Evolutionary conservation across 1,140 invertebrate species (phyloP).

Genomic region (Caerostris darwini): DNA sequence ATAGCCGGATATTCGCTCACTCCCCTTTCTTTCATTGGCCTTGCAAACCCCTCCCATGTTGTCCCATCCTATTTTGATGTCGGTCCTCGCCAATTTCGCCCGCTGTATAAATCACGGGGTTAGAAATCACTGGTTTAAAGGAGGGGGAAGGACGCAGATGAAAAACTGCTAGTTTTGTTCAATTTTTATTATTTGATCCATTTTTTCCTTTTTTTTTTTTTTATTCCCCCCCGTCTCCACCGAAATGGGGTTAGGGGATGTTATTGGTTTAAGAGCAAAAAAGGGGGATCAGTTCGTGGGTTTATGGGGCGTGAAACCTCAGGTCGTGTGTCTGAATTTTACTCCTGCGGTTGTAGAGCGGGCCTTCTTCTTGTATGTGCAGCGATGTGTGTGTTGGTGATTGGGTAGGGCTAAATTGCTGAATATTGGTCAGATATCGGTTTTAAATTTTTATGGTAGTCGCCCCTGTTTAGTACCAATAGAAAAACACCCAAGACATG

Average conservation of each 20-base stretch:
- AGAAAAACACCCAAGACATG: too few species aligned
- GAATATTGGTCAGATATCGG: background rate
- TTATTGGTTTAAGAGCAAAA: conserved; percentile 75
- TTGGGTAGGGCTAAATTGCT: background rate
- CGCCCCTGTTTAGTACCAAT: too few species aligned
- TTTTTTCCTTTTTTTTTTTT: too few species aligned
- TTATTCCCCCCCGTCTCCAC: background rate
- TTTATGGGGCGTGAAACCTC: conserved; percentile 75
- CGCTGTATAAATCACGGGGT: conserved; percentile 67
- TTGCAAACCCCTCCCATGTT: conserved; percentile 40
- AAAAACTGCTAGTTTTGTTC: conserved; percentile 58
- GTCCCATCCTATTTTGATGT: conserved; percentile 44
- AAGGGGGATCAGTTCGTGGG: conserved; percentile 58
- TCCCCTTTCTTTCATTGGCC: conserved; percentile 21
- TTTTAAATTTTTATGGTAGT: background rate
- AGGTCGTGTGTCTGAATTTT: conserved; percentile 62
- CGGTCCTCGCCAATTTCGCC: conserved; percentile 48
- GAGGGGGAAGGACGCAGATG: conserved; percentile 16
- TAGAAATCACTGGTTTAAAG: conserved; percentile 52
- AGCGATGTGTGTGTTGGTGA: background rate
- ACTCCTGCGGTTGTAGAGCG: background rate
- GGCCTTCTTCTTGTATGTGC: background rate
- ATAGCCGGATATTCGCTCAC: background rate
- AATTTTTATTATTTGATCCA: conserved; percentile 23
- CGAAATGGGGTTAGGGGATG: conserved; percentile 54